Base-by-base conservation (phyloP, 2,797 vertebrate species). In the Dendrocincla tyrannina region DNA sequence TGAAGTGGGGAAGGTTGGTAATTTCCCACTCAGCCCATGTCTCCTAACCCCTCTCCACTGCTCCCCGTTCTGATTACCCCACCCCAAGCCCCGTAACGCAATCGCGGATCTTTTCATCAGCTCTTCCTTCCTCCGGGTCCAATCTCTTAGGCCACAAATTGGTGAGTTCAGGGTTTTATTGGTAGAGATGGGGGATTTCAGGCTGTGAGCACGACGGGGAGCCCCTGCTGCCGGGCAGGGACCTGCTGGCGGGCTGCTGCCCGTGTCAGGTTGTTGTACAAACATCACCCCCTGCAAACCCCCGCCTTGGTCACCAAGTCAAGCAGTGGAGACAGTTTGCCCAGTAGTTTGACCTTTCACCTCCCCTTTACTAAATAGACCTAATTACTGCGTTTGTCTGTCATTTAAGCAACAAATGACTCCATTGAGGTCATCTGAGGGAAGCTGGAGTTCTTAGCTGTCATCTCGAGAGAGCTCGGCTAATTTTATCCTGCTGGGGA, bases 331-430 rank as follows among this genome's bases (percentile, higher is more conserved):
- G 98, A 97, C 92, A 94, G 97, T 96, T 96, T 97, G 97, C 97
- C 97, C 93, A 95, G 91, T 93, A 64, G 97, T 95, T 96, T 98
- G 98, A 98, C 98, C 98, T 98, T 98, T 98, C 98, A 98, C 98
- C 98, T 97, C 98, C 97, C 97, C 98, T 97, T 97, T 97, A 91
- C 98, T 98, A 98, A 99, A 99, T 98, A 98, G 97, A 98, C 97
- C 98, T 99, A 98, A 99, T 99, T 99, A 98, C 98, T 98, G 98
- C 98, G 97, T 99, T 98, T 98, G 98, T 98, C 98, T 99, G 98
- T 99, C 99, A 98, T 98, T 98, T 97, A 97, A 98, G 98, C 98
- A 98, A 98, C 98, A 98, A 98, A 98, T 98, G 98, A 99, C 98
- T 98, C 98, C 97, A 94, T 97, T 96, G 96, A 98, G 97, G 98